Base-by-base conservation (phyloP, 2,113 vertebrate species). In the Tachysurus fulvidraco region DNA sequence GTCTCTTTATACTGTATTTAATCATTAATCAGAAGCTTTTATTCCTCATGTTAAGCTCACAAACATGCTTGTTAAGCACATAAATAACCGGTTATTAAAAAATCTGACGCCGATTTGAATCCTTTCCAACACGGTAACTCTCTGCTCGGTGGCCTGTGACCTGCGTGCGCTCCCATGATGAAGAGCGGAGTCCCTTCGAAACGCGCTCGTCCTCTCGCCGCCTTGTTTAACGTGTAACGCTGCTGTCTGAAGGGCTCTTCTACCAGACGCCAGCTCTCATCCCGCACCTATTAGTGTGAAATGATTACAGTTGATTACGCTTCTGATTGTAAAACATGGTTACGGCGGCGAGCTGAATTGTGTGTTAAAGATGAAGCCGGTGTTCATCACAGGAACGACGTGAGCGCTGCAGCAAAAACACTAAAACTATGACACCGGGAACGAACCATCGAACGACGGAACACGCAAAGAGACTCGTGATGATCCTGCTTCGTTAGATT, bases 281-380 rank as follows among this genome's bases (percentile, higher is more conserved):
- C 59, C 76, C 44, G 85, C 85, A 69, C 69, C 62, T 62, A 41
- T 69, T 80, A 80, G 50, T 3, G 14, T 5, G 30, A 19, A 41
- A 44, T 57, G 76, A 55, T 86, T 80, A 81, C 79, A 60, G 30
- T 69, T 80, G 84, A 80, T 86, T 86, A 55, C 76, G 1, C 59
- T 64, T 36, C 21, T 80, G 84, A 79, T 85, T 41, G 84, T 76
- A 79, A 67, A 77, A 55, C 73, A 41, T 73, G 28, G 44, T 78
- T 25, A 78, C 12, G 59, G 44, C 19, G 16, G 55, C 36, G 44
- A 76, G 60, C 71, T 14, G 28, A 65, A 60, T 44, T 44, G 67
- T 36, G 67, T 36, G 46, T n/a, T 13, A 30, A 44, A 52, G 55
- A 59, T 21, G 28, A 59, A 80, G 52, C 78, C 30, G 14, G 8